Conservation (phyloP, 2,797 vertebrate species). For the Prunella strophiata region DNA sequence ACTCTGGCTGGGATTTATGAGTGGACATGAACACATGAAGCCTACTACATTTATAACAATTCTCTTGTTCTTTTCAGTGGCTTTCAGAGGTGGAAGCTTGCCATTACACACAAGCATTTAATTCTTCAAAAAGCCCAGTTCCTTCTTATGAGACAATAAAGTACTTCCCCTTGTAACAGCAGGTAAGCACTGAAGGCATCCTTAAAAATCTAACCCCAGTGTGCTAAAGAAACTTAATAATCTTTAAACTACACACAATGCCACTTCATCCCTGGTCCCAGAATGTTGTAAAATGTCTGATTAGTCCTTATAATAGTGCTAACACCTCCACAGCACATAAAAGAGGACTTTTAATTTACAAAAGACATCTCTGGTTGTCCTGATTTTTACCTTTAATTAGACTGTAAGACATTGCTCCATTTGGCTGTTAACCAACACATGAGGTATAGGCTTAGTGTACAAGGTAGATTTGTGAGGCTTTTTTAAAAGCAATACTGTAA, state of each 20-base stretch:
- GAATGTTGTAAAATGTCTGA: slow-evolving; percentile 82
- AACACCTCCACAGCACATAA: slow-evolving; percentile 81
- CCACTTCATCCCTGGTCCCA: slow-evolving; percentile 74
- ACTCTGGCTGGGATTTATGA: not conserved
- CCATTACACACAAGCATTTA: slow-evolving; percentile 59
- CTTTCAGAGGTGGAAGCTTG: slow-evolving; percentile 30
- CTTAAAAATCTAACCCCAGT: slow-evolving; percentile 74
- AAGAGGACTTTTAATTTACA: slow-evolving; percentile 78
- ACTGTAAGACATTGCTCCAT: slow-evolving; percentile 65
- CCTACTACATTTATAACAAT: not conserved
- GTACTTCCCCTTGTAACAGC: slow-evolving; percentile 73
- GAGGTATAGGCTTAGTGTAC: slow-evolving; percentile 37
- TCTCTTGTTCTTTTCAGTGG: not conserved
- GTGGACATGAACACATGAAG: not conserved
- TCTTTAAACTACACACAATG: slow-evolving; percentile 78
- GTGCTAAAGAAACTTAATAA: slow-evolving; percentile 77
- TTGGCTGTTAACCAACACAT: slow-evolving; percentile 70
- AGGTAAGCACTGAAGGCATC: slow-evolving; percentile 71
- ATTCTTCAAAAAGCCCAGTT: slow-evolving; percentile 64
- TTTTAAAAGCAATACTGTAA: slow-evolving; percentile 46
- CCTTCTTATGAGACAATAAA: slow-evolving; percentile 78
- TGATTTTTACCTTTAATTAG: slow-evolving; percentile 82
- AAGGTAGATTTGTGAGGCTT: slow-evolving; percentile 53
- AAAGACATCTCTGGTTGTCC: slow-evolving; percentile 73
- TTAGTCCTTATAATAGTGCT: slow-evolving; percentile 79